These are phyloP conservation scores for Coreoperca whiteheadi DNA, from an alignment of 2,113 vertebrate species.

Conservation along the genomic window DNA sequence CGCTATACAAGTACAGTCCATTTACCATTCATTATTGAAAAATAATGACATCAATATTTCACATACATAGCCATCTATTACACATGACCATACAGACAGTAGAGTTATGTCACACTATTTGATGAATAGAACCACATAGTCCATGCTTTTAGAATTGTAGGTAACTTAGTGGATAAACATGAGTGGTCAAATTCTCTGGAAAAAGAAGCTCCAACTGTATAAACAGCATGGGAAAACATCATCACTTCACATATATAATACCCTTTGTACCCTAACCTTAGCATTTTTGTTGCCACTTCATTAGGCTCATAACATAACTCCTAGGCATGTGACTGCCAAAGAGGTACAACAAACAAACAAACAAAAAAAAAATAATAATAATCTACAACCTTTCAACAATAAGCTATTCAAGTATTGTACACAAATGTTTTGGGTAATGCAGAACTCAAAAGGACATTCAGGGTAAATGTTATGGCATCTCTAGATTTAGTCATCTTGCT, in stretches of 20 bases:
- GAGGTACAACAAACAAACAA: background rate
- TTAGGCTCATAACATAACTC: constrained; percentile 6
- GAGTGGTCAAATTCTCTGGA: background rate
- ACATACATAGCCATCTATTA: constrained; percentile 23
- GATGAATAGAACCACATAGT: constrained; percentile 38
- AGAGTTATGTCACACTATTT: constrained; percentile 39
- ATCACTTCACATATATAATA: constrained; percentile 10
- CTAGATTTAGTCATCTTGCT: constrained; percentile 40
- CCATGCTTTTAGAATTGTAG: constrained; percentile 45
- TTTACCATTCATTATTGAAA: constrained; percentile 44
- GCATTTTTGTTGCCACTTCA: constrained; percentile 11
- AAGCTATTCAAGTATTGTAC: constrained; percentile 40
- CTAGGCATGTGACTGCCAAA: background rate
- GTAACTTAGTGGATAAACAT: constrained; percentile 7
- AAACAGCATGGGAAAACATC: constrained; percentile 13
- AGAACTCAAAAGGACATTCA: constrained; percentile 36
- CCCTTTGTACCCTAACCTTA: background rate
- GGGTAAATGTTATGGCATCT: constrained; percentile 64
- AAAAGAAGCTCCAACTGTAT: constrained; percentile 3
- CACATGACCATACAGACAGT: constrained; percentile 29
- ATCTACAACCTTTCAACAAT: constrained; percentile 31
- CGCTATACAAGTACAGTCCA: background rate
- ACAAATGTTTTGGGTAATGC: constrained; percentile 27
- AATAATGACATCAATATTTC: constrained; percentile 44
- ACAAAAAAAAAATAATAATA: background rate